Evolutionary conservation across 1,140 invertebrate species (phyloP).

Genomic region (Coenobita brevimanus): DNA sequence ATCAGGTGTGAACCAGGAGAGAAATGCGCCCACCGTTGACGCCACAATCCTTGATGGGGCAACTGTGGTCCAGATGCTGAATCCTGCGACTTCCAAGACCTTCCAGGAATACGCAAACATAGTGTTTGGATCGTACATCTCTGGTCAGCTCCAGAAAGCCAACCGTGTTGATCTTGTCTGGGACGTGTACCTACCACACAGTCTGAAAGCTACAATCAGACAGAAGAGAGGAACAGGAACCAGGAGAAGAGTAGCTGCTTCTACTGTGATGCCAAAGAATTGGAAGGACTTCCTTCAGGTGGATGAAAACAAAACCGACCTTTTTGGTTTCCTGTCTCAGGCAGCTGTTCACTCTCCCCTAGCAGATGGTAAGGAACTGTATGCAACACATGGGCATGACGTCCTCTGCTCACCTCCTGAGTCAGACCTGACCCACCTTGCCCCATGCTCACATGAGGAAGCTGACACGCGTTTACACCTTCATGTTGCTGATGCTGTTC

Average conservation of each 20-base stretch:
- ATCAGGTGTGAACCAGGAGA: not conserved
- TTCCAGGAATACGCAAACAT: not conserved
- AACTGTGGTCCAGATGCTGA: not conserved
- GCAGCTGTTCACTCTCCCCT: no score
- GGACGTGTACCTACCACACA: constrained; percentile 48
- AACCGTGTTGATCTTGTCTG: constrained; percentile 48
- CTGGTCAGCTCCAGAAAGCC: constrained; percentile 1
- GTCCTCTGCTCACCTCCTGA: no score
- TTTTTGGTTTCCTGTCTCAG: no score
- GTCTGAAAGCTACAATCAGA: constrained; percentile 26
- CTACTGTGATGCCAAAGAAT: not conserved
- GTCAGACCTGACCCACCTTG: no score
- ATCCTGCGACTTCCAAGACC: constrained; percentile 22
- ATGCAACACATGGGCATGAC: no score
- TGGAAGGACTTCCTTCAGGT: no score
- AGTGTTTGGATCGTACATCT: constrained; percentile 12
- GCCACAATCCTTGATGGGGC: constrained; percentile 3
- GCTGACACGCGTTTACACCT: no score
- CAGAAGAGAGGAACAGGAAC: constrained; percentile 25
- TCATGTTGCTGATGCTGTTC: no score
- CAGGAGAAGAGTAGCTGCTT: not conserved
- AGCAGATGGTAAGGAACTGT: no score
- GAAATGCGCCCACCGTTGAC: not conserved
- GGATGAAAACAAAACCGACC: no score
- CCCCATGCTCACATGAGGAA: no score